phyloP scores from a whole-genome alignment of 2,113 vertebrate species.

The Xenopus laevis region DNA sequence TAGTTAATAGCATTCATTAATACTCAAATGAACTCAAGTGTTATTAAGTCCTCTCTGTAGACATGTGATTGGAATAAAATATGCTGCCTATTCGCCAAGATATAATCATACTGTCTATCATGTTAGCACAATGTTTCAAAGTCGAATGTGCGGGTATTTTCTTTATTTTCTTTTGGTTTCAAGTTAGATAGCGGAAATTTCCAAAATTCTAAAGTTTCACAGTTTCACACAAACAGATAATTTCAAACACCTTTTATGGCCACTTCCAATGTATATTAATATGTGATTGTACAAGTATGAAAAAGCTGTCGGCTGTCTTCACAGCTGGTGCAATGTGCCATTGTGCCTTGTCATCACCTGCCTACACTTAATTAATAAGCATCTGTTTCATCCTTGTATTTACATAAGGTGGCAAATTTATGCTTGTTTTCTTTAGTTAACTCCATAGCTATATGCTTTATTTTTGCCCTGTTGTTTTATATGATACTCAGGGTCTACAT shows the following conservation, averaged over 20 bases:
- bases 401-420: conserved; percentile 49
- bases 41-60: no score
- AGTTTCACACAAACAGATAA: conserved; percentile 52
- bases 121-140: no score
- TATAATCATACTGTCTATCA: no score
- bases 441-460: conserved; percentile 11
- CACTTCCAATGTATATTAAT: conserved; percentile 45
- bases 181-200: not conserved
- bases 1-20: no score
- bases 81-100: no score
- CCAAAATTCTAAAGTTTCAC: conserved; percentile 43
- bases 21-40: no score
- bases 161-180: no score
- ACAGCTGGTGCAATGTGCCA: conserved; percentile 47
- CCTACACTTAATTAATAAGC: conserved; percentile 60
- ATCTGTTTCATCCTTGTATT: conserved; percentile 57
- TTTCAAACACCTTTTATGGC: conserved; percentile 57
- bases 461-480: conserved; percentile 19
- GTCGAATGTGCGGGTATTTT: no score
- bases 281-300: conserved; percentile 47
- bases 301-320: conserved; percentile 49
- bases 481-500: not conserved
- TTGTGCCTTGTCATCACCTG: conserved; percentile 54
- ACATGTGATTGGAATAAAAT: no score
- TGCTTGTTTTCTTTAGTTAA: conserved; percentile 39